Evolutionary conservation across 1,140 invertebrate species (phyloP).

Genomic region (Drosophila funebris): DNA sequence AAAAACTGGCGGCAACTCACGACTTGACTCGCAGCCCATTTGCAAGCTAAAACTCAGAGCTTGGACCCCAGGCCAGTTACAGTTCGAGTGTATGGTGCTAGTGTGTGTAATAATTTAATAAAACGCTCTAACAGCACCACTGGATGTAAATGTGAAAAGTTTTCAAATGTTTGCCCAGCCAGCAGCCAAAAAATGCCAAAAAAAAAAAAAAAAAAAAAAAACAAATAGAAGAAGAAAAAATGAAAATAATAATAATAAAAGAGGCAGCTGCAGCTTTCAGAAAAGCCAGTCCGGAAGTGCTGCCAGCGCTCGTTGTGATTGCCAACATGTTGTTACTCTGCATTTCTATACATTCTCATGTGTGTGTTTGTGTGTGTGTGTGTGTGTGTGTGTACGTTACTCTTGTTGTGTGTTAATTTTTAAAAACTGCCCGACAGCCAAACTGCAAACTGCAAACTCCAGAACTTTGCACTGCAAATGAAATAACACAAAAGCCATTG

Average conservation of each 20-base stretch:
- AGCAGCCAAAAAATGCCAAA: constrained; percentile 37
- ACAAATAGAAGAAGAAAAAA: background rate
- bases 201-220: constrained; percentile 12
- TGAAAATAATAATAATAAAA: constrained; percentile 29
- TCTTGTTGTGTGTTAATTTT: constrained; percentile 73
- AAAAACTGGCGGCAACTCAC: constrained; percentile 60
- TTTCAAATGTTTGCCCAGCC: constrained; percentile 73
- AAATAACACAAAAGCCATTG: constrained; percentile 74
- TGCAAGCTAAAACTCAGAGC: background rate
- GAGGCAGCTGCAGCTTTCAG: constrained; percentile 22
- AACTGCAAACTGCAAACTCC: constrained; percentile 30
- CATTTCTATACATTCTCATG: constrained; percentile 15
- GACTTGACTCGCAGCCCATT: constrained; percentile 31
- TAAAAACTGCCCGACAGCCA: constrained; percentile 76
- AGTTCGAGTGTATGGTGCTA: constrained; percentile 7
- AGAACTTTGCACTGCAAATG: constrained; percentile 64
- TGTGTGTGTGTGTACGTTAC: constrained; percentile 27
- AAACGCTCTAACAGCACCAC: constrained; percentile 76
- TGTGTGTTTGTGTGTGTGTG: constrained; percentile 27
- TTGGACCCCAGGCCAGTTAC: background rate
- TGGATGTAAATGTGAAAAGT: constrained; percentile 82
- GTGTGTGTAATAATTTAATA: constrained; percentile 78
- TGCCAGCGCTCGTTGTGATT: constrained; percentile 65
- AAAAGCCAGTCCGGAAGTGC: constrained; percentile 64
- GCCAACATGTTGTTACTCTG: constrained; percentile 57